Evolutionary conservation across 2,888 invertebrate genomes (phyloP).

Genomic region (Limnephilus rhombicus): DNA sequence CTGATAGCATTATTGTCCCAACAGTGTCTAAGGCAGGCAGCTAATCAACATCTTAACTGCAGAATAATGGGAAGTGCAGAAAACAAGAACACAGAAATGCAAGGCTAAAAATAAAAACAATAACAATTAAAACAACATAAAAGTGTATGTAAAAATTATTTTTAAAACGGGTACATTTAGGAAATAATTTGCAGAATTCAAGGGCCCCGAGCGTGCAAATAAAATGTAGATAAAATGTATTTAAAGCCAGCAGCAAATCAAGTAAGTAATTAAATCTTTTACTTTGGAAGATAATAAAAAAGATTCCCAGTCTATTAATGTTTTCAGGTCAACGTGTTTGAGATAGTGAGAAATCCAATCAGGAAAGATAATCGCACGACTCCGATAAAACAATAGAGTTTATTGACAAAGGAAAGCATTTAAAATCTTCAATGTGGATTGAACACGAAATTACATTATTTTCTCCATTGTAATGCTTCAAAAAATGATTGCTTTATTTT

Average conservation of each 20-base stretch:
- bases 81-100: conserved; percentile 2
- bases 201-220: not conserved
- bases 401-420: not conserved
- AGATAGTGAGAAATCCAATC: not conserved
- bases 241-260: not conserved
- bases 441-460: not conserved
- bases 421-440: not conserved
- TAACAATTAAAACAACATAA: conserved; percentile 22
- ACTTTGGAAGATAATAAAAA: too few relatives aligned
- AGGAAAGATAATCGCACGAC: not conserved
- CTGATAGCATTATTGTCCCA: not conserved
- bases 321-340: not conserved
- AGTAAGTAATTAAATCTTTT: not conserved
- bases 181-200: not conserved
- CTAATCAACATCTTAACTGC: conserved; percentile 42
- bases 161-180: not conserved
- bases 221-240: not conserved
- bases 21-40: conserved; percentile 21
- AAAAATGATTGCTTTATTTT: conserved; percentile 23
- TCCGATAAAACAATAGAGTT: not conserved
- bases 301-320: too few relatives aligned
- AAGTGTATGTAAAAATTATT: not conserved
- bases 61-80: not conserved
- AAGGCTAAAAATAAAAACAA: conserved; percentile 17
- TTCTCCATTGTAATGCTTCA: conserved; percentile 20